Evolutionary conservation across 2,113 vertebrate genomes (phyloP).

Genomic region (Forbesichthys papilliferus): DNA sequence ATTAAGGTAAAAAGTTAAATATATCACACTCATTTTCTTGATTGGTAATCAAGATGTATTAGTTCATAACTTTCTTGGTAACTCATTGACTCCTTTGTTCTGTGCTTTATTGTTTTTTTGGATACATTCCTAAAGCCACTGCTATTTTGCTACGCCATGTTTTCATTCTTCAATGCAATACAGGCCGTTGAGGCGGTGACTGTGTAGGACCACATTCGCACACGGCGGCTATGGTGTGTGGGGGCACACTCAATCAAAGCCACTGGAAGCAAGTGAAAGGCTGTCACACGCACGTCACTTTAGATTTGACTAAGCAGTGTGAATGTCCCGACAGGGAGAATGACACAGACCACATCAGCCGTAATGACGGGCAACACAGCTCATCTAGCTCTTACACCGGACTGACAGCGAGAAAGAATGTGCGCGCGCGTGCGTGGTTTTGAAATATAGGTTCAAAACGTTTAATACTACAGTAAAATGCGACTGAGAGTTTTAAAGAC

Average conservation of each 20-base stretch:
- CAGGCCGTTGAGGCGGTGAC: no score
- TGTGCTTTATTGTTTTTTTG: neutral
- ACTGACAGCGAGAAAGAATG: constrained; percentile 53
- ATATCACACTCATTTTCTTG: no score
- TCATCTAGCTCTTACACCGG: constrained; percentile 61
- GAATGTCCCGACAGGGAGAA: constrained; percentile 74
- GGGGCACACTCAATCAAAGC: constrained; percentile 68
- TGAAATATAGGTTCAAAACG: neutral
- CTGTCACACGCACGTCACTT: constrained; percentile 70
- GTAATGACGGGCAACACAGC: constrained; percentile 69
- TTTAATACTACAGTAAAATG: constrained; percentile 22
- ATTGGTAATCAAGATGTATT: neutral
- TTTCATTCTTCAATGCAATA: neutral
- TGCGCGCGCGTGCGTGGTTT: constrained; percentile 26
- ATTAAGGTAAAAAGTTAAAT: no score
- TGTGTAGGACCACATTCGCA: constrained; percentile 46
- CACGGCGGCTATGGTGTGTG: constrained; percentile 47
- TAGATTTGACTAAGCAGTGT: constrained; percentile 73
- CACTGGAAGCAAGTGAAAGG: constrained; percentile 59
- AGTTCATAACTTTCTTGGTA: neutral
- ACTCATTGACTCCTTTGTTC: neutral
- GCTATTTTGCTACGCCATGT: constrained; percentile 65
- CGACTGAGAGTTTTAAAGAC: constrained; percentile 5
- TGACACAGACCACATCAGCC: constrained; percentile 74
- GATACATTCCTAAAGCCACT: constrained; percentile 64